Base-by-base conservation (phyloP, 2,797 vertebrate species). In the Fundulus diaphanus region DNA sequence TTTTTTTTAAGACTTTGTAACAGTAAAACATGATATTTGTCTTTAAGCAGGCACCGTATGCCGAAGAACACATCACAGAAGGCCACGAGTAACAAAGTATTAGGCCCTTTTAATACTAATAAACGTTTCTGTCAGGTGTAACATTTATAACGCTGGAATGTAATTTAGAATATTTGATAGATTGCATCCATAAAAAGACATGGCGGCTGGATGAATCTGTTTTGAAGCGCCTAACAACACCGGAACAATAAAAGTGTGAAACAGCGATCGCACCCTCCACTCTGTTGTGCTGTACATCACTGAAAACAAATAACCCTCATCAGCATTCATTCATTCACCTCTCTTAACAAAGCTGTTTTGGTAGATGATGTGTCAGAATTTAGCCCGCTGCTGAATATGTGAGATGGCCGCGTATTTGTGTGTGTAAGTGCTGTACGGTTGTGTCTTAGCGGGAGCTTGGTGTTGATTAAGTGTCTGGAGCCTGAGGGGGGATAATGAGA, bases 381-480 rank as follows among this genome's bases (percentile, higher is more conserved):
- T 66, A 63, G 73, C 73, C 79, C 72, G 68, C 80, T 78, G 73
- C 83, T 74, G 78, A 80, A 61, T 63, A 51, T 85, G 84, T 49
- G 84, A 78, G 80, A 79, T 70, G 73, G 33, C 46, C 68, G 82
- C 76, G 85, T 63, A 24, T 49, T 20, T 31, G 48, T 56, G 75
- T 80, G 80, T 74, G 80, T 79, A 69, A 44, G 86, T 76, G 69
- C 71, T 87, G 83, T 68, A 78, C 76, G 87, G 82, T 54, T 82
- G 90, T 86, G 90, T 92, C 89, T 92, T 88, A 84, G 81, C 88
- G 80, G 81, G 88, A 93, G 90, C 88, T 92, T 52, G 85, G 90
- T 93, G 90, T 93, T 94, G 94, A 93, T 93, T 92, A 93, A 93
- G 90, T 90, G 93, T 94, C 93, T 94, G 87, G 82, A 92, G 92